These are phyloP conservation scores for Campylorhamphus procurvoides DNA, from an alignment of 2,113 vertebrate genomes.

Conservation along the genomic window DNA sequence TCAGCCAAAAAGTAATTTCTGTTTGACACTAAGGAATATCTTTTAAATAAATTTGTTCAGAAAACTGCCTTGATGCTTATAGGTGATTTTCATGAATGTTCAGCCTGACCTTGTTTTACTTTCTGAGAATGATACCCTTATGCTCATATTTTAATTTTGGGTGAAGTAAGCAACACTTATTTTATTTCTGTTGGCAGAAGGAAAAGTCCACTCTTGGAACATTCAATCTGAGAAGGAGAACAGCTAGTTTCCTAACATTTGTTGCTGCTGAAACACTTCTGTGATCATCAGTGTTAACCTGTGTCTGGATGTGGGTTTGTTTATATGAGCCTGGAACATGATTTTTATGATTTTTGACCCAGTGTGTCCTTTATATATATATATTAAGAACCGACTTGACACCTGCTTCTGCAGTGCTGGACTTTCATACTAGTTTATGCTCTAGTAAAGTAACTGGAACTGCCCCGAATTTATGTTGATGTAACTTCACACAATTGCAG, in stretches of 20 bases:
- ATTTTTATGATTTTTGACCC: background rate
- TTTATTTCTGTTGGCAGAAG: background rate
- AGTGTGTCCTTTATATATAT: background rate
- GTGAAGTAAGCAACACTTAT: background rate
- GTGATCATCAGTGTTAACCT: background rate
- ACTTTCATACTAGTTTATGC: background rate
- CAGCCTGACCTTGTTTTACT: background rate
- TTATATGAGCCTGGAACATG: background rate
- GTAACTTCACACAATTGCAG: background rate
- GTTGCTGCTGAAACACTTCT: background rate
- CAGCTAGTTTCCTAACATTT: background rate
- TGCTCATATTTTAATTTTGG: background rate
- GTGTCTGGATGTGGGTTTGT: background rate
- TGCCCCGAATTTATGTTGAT: background rate
- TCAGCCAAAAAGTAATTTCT: background rate
- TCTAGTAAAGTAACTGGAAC: background rate
- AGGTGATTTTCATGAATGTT: background rate
- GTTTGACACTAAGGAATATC: background rate
- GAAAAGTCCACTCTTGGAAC: background rate
- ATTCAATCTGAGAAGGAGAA: background rate
- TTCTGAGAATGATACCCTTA: background rate
- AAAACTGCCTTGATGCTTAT: background rate
- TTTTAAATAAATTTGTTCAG: background rate
- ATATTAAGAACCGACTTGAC: background rate
- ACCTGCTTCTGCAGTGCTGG: background rate